Evolutionary conservation across 2,113 vertebrate species (phyloP).

Genomic region (Okapia johnstoni): DNA sequence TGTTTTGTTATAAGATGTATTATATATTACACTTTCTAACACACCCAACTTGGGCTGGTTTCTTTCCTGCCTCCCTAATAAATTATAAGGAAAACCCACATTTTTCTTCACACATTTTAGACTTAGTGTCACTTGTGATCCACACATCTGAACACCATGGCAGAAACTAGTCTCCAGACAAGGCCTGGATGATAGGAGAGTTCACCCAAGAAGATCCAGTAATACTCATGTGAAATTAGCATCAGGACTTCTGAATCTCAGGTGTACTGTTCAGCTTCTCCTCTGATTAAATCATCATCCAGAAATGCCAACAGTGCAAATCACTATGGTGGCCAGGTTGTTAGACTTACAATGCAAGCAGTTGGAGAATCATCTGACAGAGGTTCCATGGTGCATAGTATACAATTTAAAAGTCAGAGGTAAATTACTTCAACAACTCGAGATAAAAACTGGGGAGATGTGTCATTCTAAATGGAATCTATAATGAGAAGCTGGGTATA

Average conservation of each 20-base stretch:
- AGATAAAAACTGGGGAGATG: neutral
- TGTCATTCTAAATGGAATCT: neutral
- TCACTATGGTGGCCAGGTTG: neutral
- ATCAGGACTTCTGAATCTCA: neutral
- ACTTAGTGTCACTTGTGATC: neutral
- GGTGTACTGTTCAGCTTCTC: neutral
- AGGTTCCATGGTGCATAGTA: neutral
- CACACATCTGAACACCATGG: neutral
- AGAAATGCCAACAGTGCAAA: neutral
- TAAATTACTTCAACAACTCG: neutral
- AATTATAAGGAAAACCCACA: neutral
- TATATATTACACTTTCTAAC: neutral
- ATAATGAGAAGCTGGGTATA: neutral
- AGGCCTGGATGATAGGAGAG: neutral
- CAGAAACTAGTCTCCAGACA: neutral
- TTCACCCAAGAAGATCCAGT: neutral
- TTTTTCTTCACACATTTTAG: neutral
- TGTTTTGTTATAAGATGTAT: neutral
- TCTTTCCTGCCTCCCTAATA: neutral
- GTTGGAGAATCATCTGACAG: neutral
- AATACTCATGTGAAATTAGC: neutral
- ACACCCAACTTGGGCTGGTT: neutral
- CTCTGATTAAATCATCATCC: neutral
- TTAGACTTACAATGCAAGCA: neutral
- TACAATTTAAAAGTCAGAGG: neutral